A percentile compares a stretch with the other conserved stretches of the same genome.
Evolutionary conservation across 30 jellyfish, hydroid and myxozoan species (phyloP).

Genomic region (Mastigias papua): DNA sequence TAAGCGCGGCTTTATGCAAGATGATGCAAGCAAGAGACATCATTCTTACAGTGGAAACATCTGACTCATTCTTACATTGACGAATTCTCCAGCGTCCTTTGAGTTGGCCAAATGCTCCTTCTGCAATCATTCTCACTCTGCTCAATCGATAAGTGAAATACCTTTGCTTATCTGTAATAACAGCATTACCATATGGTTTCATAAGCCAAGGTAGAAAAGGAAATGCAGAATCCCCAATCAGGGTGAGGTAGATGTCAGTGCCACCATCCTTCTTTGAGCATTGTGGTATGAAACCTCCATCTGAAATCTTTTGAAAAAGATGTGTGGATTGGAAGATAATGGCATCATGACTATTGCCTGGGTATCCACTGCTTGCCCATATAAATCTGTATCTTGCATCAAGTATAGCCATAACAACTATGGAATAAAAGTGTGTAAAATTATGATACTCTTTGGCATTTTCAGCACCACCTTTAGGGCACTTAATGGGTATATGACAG

Average conservation of each 20-base stretch:
- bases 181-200: slow-evolving; percentile 60
- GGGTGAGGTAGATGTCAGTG: not conserved
- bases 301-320: slow-evolving; percentile 2
- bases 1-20: no score
- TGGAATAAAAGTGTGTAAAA: slow-evolving; percentile 49
- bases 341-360: slow-evolving; percentile 71
- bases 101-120: no score
- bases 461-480: slow-evolving; percentile 65
- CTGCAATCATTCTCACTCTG: slow-evolving; percentile 57
- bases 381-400: slow-evolving; percentile 50
- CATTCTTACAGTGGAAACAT: no score
- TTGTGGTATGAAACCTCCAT: slow-evolving; percentile 25
- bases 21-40: no score
- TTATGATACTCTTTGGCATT: slow-evolving; percentile 69
- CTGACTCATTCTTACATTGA: slow-evolving; percentile 42
- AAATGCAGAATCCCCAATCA: slow-evolving; percentile 63
- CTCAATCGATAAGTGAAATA: slow-evolving; percentile 50
- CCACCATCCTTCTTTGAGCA: no score
- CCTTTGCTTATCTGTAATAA: slow-evolving; percentile 35
- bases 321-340: slow-evolving; percentile 67
- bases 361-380: slow-evolving; percentile 76
- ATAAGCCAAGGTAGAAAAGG: slow-evolving; percentile 49
- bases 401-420: slow-evolving; percentile 50
- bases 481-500: slow-evolving; percentile 34
- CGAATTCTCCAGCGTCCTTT: slow-evolving; percentile 54